phyloP scores from a whole-genome alignment of 1,140 invertebrate species.

The Apis cerana region DNA sequence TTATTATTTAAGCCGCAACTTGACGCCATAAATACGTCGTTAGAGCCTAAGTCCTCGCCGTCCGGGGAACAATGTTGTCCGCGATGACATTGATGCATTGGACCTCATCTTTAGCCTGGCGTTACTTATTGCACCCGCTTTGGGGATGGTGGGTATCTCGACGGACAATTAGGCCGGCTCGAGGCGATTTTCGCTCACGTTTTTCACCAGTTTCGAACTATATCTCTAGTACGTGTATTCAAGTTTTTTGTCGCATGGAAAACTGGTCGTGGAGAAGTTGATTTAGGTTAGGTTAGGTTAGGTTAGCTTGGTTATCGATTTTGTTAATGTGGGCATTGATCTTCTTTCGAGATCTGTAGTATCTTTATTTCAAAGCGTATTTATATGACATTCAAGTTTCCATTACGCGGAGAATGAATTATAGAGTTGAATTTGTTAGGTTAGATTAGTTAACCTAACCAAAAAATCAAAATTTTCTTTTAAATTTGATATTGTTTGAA shows the following conservation, averaged over 20 bases:
- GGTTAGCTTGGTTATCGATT: not conserved
- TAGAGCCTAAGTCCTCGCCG: constrained; percentile 72
- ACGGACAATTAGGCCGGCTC: constrained; percentile 32
- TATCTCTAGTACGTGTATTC: too few species aligned
- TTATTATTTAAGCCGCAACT: constrained; percentile 80
- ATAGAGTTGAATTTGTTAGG: too few species aligned
- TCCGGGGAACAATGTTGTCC: constrained; percentile 68
- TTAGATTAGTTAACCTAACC: too few species aligned
- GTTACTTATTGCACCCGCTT: constrained; percentile 56
- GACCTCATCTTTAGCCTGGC: constrained; percentile 66
- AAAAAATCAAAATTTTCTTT: too few species aligned
- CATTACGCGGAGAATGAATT: too few species aligned
- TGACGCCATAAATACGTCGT: constrained; percentile 81
- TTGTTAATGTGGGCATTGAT: not conserved
- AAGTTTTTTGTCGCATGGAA: not conserved
- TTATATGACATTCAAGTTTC: too few species aligned
- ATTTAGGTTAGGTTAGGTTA: too few species aligned
- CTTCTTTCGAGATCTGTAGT: too few species aligned
- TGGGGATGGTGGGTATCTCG: not conserved
- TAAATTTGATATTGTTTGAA: too few species aligned
- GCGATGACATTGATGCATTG: constrained; percentile 78
- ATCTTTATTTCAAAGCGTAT: too few species aligned
- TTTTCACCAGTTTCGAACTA: not conserved
- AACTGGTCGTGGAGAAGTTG: too few species aligned
- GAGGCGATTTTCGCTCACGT: not conserved